Evolutionary conservation across 92 coral and sea anemone species (phyloP).

Genomic region (Porites cylindrica): DNA sequence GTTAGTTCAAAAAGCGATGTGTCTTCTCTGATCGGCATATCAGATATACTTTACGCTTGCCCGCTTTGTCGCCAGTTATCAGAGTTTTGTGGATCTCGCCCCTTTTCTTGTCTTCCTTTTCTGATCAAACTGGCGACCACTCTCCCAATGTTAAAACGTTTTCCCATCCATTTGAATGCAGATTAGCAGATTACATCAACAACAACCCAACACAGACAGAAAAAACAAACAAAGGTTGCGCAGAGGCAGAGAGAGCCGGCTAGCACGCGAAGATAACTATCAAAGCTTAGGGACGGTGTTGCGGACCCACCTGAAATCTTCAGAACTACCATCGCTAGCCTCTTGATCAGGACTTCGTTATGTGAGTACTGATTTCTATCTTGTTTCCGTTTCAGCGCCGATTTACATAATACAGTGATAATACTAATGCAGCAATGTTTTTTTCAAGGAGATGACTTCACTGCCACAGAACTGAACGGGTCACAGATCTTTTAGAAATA

Average conservation of each 20-base stretch:
- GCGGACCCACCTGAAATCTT: neutral
- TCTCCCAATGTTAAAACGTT: neutral
- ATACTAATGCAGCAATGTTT: too few relatives aligned
- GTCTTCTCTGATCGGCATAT: neutral
- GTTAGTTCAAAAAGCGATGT: neutral
- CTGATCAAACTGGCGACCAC: neutral
- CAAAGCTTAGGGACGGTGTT: too few relatives aligned
- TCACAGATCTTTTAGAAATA: neutral
- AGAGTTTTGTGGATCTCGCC: neutral
- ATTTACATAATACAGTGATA: neutral
- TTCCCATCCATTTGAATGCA: conserved; percentile 4
- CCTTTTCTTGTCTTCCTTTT: neutral
- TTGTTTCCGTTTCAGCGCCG: neutral
- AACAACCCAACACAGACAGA: neutral
- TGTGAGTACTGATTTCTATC: neutral
- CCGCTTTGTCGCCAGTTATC: too few relatives aligned
- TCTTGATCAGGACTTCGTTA: neutral
- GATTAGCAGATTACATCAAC: neutral
- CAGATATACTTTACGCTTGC: neutral
- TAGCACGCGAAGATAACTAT: too few relatives aligned
- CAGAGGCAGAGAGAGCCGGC: neutral
- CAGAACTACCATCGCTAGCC: neutral
- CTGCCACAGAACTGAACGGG: neutral
- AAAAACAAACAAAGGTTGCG: conserved; percentile 5
- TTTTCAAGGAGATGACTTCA: neutral